Conservation (phyloP, 1,140 invertebrate species). For the Monomorium pharaonis region DNA sequence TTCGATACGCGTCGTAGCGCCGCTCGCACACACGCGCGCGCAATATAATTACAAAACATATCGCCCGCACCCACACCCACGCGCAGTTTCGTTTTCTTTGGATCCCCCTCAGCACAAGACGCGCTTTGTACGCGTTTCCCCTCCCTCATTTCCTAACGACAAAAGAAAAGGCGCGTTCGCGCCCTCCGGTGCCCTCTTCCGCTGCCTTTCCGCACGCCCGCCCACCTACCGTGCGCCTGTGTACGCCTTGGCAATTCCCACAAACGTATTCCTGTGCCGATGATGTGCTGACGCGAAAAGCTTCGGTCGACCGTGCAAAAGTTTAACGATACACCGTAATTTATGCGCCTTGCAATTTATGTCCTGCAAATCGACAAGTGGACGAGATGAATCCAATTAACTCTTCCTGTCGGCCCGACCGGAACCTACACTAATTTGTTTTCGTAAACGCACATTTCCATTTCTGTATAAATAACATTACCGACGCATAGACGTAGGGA, state of each 20-base stretch:
- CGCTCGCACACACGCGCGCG: constrained; percentile 58
- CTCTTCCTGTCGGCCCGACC: background rate
- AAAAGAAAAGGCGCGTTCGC: constrained; percentile 78
- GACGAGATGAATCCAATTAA: constrained; percentile 32
- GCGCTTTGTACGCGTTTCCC: constrained; percentile 74
- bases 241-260: constrained; percentile 13
- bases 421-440: constrained; percentile 14
- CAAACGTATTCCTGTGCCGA: background rate
- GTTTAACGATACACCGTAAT: constrained; percentile 32
- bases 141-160: constrained; percentile 74
- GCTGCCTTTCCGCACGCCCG: constrained; percentile 44
- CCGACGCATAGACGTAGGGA: background rate
- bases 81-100: constrained; percentile 69
- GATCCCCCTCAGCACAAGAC: constrained; percentile 75
- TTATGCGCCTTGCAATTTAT: constrained; percentile 26
- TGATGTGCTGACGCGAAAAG: constrained; percentile 22
- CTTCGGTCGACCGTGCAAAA: constrained; percentile 3
- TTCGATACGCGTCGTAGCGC: constrained; percentile 63
- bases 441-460: constrained; percentile 8
- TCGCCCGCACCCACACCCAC: constrained; percentile 61
- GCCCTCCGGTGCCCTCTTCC: constrained; percentile 42
- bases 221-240: constrained; percentile 13
- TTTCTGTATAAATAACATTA: constrained; percentile 2
- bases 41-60: constrained; percentile 78
- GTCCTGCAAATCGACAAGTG: constrained; percentile 8